Evolutionary conservation across 2,888 invertebrate genomes (phyloP), one percentile per base, ranked within the genome.

Genomic region (Tenthredo mesomela): DNA sequence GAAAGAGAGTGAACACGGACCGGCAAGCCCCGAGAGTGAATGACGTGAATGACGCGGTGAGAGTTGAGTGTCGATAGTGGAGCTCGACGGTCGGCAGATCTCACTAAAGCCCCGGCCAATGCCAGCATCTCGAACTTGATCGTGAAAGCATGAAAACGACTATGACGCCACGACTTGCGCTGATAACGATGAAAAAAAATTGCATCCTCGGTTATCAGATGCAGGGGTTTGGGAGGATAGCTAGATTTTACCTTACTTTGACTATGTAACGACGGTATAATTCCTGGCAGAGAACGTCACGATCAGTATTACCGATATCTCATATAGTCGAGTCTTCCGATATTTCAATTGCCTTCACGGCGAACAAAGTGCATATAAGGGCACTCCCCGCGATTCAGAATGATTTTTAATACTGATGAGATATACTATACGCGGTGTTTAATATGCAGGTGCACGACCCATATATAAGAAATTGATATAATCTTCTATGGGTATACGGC

Each of bases 121-220:
- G 92, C 92, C 92, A 92, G 90, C 88, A 88, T 87, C 90, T 89
- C 89, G 89, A 92, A 92, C 92, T 92, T 92, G 92, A 91, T 92
- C 91, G 90, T 92, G 91, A 92, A 92, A 92, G 91, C 89, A 90
- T 89, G 90, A 91, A 89, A 90, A 90, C 87, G 85, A 87, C 89
- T 86, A 88, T 88, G 75, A 85, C 77, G 54, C 12, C 9, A 77
- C 77, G 25, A 77, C 75, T 77, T 50, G 75, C 75, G 50, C 75
- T 50, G 75, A 77, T 77, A 77, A 77, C 75, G 33, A 54, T 29
- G 3, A 7, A 33, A 15, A 18, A 15, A 12, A 25, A 12, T 25
- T 12, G 61, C 25, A 61, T 25, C 61, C 25, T 3, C 12, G n/a
- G 7, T 21, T 61, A 21, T 25, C 61, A 61, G 25, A 21, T 25